Conservation (phyloP, 2,113 vertebrate species). For the Mustela nigripes region DNA sequence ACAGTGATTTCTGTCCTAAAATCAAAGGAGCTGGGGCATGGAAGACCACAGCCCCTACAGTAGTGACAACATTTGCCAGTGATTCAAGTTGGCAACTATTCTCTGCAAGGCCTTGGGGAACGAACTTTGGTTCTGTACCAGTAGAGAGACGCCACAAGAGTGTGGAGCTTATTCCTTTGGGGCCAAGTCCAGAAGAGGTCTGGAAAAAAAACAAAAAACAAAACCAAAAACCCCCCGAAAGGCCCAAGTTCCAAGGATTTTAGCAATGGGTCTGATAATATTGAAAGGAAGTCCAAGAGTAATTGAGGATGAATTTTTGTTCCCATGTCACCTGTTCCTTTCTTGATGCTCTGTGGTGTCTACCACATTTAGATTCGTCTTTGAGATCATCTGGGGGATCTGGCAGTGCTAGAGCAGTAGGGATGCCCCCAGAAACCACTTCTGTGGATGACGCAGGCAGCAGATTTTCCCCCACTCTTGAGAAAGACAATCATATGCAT, state of each 20-base stretch:
- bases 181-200: background rate
- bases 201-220: background rate
- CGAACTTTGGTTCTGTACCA: background rate
- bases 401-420: background rate
- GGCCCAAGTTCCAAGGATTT: background rate
- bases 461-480: background rate
- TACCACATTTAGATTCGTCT: background rate
- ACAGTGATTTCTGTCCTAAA: background rate
- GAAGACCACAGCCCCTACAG: background rate
- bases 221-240: background rate
- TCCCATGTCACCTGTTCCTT: background rate
- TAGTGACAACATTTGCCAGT: background rate
- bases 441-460: rapidly evolving
- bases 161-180: background rate
- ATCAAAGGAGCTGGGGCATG: background rate
- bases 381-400: background rate
- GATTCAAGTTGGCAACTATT: background rate
- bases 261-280: background rate
- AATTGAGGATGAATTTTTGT: background rate
- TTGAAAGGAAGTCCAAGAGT: background rate
- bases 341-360: background rate
- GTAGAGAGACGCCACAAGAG: background rate
- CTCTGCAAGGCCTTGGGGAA: background rate
- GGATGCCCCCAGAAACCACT: background rate
- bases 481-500: background rate